Conservation (phyloP, 2,888 invertebrate species). For the Ptychoptera albimana region DNA sequence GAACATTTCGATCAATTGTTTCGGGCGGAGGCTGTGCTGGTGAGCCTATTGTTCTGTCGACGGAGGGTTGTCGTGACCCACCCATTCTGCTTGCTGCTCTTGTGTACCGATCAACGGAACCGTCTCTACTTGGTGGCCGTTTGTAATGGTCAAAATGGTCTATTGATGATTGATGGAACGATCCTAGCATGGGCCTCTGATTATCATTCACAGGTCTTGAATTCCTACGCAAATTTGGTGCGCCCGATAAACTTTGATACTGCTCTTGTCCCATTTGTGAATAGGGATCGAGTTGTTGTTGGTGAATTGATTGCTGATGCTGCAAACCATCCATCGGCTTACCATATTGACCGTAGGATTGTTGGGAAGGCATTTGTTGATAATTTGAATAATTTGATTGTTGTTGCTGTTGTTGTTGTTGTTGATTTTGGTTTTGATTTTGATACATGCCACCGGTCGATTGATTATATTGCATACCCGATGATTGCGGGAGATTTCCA, state of each 20-base stretch:
- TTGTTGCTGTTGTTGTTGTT: constrained; percentile 17
- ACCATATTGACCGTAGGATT: constrained; percentile 8
- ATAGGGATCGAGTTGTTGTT: constrained; percentile 6
- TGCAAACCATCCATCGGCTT: background rate
- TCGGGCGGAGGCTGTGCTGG: constrained; percentile 9
- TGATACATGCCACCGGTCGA: background rate
- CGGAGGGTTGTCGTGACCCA: constrained; percentile 59
- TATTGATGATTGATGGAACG: constrained; percentile 47
- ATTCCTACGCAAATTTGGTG: constrained; percentile 31
- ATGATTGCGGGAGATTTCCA: constrained; percentile 15
- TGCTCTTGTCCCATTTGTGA: constrained; percentile 12
- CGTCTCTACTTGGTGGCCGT: constrained; percentile 74
- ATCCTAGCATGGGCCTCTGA: constrained; percentile 33
- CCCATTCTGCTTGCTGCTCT: constrained; percentile 47
- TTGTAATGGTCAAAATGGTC: constrained; percentile 93
- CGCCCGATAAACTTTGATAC: constrained; percentile 17
- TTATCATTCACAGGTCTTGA: constrained; percentile 33
- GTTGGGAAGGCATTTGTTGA: constrained; percentile 18
- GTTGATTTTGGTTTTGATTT: constrained; percentile 19
- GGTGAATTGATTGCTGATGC: constrained; percentile 13
- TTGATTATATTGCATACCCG: constrained; percentile 6
- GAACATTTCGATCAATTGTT: constrained; percentile 31
- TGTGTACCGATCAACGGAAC: constrained; percentile 68
- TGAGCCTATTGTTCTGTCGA: constrained; percentile 40
- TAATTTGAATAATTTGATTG: constrained; percentile 16